phyloP scores from a whole-genome alignment of 2,888 invertebrate genomes.

The Unio pictorum region DNA sequence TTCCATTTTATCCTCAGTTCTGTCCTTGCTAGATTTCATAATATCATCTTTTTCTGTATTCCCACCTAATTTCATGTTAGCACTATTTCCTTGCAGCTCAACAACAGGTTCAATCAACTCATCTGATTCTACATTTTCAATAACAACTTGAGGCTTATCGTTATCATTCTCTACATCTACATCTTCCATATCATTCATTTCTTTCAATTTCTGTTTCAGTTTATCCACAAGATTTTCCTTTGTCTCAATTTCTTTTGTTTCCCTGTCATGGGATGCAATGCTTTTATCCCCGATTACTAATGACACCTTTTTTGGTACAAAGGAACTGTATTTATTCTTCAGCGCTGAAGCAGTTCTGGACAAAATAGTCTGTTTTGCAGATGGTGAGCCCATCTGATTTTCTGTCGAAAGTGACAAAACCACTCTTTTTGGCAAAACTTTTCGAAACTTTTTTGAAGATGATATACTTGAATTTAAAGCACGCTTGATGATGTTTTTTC shows the following conservation, averaged over 20 bases:
- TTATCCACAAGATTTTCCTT: slow-evolving; percentile 19
- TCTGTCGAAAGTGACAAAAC: not conserved
- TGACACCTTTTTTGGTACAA: slow-evolving; percentile 15
- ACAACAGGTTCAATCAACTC: not conserved
- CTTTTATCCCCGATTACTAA: not conserved
- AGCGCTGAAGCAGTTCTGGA: slow-evolving; percentile 61
- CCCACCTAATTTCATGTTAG: slow-evolving; percentile 1
- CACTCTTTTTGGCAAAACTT: too few species aligned
- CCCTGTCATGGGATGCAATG: not conserved
- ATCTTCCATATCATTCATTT: slow-evolving; percentile 13
- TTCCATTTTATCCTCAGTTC: not conserved
- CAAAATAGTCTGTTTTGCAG: slow-evolving; percentile 34
- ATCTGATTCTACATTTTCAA: not conserved
- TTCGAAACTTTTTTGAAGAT: too few species aligned
- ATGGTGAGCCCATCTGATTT: slow-evolving; percentile 11
- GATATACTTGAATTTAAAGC: too few species aligned
- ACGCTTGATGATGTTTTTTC: too few species aligned
- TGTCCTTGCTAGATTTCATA: not conserved
- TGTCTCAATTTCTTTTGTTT: not conserved
- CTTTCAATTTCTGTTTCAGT: slow-evolving; percentile 12
- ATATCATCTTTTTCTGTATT: not conserved
- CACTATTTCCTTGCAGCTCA: not conserved
- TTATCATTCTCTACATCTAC: slow-evolving; percentile 1
- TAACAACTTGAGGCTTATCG: not conserved
- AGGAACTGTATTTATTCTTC: slow-evolving; percentile 58